phyloP scores from a whole-genome alignment of 2,113 vertebrate genomes.

The Gila orcuttii region DNA sequence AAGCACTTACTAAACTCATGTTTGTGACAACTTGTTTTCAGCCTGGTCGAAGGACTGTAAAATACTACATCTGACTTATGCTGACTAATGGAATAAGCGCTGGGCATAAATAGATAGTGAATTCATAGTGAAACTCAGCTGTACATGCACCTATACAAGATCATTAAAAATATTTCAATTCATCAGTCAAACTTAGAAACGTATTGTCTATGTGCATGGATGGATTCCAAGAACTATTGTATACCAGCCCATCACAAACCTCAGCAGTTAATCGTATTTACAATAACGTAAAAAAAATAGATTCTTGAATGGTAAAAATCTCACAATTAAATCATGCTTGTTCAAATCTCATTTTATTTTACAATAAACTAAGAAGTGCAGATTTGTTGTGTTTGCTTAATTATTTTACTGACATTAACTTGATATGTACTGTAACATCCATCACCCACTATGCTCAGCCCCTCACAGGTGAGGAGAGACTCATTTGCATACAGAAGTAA shows the following conservation, averaged over 20 bases:
- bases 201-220: too few relatives aligned
- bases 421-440: background rate
- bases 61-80: background rate
- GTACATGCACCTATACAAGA: too few relatives aligned
- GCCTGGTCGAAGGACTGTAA: background rate
- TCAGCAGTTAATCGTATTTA: background rate
- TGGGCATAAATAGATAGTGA: too few relatives aligned
- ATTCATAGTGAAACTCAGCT: too few relatives aligned
- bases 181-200: too few relatives aligned
- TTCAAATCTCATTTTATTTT: too few relatives aligned
- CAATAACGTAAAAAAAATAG: background rate
- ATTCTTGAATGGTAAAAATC: background rate
- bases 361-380: too few relatives aligned
- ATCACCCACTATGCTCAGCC: background rate
- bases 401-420: background rate
- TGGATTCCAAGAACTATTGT: too few relatives aligned
- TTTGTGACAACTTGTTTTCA: background rate
- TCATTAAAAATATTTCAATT: too few relatives aligned
- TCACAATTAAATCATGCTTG: too few relatives aligned
- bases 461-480: background rate
- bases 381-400: background rate
- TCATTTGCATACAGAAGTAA: background rate
- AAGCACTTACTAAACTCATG: background rate
- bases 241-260: too few relatives aligned
- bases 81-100: background rate